Conservation (phyloP, 2,113 vertebrate genomes). For the Corythornis madagascariensis region DNA sequence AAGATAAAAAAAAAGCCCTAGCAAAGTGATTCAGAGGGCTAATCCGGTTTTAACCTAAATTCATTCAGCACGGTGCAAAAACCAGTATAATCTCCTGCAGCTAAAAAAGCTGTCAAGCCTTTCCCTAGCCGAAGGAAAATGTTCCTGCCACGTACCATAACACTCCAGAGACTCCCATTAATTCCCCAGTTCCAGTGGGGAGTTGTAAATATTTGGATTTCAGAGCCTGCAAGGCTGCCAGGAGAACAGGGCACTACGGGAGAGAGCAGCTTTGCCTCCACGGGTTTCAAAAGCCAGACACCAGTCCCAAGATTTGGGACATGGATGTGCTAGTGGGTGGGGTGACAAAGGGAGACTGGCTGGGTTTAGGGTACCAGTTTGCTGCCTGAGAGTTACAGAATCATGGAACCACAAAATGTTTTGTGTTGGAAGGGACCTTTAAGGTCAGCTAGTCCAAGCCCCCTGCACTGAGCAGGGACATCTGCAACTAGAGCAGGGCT, state of each 20-base stretch:
- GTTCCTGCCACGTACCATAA: not conserved
- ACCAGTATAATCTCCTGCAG: constrained; percentile 6
- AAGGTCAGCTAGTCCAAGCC: not conserved
- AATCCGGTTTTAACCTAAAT: constrained; percentile 69
- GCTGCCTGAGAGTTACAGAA: not conserved
- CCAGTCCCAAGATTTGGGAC: not conserved
- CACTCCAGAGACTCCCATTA: not conserved
- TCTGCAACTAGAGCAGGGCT: not conserved
- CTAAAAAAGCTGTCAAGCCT: not conserved
- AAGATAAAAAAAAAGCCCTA: not conserved
- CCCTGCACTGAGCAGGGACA: not conserved
- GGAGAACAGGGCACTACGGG: accelerated
- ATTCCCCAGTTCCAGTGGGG: not conserved
- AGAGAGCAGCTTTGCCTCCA: not conserved
- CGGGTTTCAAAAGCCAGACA: not conserved
- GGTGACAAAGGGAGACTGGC: not conserved
- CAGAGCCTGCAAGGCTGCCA: accelerated
- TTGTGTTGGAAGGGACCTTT: not conserved
- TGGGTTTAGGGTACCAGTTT: not conserved
- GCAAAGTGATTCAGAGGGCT: constrained; percentile 53
- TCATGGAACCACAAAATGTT: not conserved
- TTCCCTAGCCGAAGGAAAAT: not conserved
- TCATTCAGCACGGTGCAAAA: not conserved
- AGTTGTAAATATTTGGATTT: constrained; percentile 5
- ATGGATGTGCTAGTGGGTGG: not conserved